Conservation (phyloP, 1,140 invertebrate genomes). For the Magallana ariakensis region DNA sequence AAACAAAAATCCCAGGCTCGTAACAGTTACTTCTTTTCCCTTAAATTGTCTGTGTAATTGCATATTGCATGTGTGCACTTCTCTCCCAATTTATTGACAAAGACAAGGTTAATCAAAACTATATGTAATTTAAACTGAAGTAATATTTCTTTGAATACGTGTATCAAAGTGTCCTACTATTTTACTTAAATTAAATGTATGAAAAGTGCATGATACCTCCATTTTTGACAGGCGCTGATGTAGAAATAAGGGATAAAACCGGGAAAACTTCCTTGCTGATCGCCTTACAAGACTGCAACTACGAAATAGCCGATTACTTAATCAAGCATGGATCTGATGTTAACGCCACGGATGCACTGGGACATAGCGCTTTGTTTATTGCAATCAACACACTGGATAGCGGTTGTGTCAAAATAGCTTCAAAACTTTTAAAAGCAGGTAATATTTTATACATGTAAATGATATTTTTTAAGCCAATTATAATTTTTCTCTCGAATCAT, state of each 20-base stretch:
- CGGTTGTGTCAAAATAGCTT: constrained; percentile 10
- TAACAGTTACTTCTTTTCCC: too few species aligned
- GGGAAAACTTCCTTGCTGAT: constrained; percentile 24
- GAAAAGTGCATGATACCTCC: background rate
- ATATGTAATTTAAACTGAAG: too few species aligned
- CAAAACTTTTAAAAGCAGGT: constrained; percentile 11
- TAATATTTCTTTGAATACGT: too few species aligned
- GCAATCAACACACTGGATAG: background rate
- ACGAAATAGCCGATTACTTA: constrained; percentile 15
- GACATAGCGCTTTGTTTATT: constrained; percentile 25
- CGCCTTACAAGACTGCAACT: constrained; percentile 18
- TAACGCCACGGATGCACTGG: constrained; percentile 19
- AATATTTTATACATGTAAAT: background rate
- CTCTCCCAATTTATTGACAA: too few species aligned
- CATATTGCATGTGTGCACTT: too few species aligned
- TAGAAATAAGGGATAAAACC: constrained; percentile 8
- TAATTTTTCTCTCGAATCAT: too few species aligned
- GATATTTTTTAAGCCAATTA: background rate
- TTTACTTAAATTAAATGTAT: too few species aligned
- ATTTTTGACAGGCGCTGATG: constrained; percentile 26
- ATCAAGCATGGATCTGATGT: constrained; percentile 38
- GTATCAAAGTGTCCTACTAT: too few species aligned
- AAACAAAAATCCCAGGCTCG: too few species aligned
- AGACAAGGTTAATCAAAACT: too few species aligned
- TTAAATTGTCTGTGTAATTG: too few species aligned